Evolutionary conservation across 2,888 invertebrate species (phyloP).

Genomic region (Neria commutata): DNA sequence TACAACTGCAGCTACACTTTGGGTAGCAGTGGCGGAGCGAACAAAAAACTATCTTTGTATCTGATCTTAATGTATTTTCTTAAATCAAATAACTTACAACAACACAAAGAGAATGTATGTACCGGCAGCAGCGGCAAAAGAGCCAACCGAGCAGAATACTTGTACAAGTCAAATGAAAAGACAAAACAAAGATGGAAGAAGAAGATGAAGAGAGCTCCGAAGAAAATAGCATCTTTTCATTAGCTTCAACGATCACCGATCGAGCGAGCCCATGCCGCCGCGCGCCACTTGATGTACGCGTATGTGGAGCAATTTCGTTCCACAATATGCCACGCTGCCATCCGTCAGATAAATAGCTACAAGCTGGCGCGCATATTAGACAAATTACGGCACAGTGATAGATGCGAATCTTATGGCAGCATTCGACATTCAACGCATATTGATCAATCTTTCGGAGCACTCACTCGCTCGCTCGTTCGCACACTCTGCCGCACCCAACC

Average conservation of each 20-base stretch:
- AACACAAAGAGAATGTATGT: not conserved
- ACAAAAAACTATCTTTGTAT: slow-evolving; percentile 48
- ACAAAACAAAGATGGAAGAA: too few relatives aligned
- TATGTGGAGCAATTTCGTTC: not conserved
- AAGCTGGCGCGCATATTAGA: slow-evolving; percentile 9
- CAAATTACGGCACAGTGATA: slow-evolving; percentile 20
- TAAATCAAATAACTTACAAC: not conserved
- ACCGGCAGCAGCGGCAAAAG: too few relatives aligned
- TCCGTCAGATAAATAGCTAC: not conserved
- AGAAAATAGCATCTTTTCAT: slow-evolving; percentile 14
- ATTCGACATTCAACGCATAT: slow-evolving; percentile 3
- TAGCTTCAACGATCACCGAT: not conserved
- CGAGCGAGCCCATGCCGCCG: not conserved
- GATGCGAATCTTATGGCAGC: slow-evolving; percentile 8
- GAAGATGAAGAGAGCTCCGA: not conserved
- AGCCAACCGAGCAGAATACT: too few relatives aligned
- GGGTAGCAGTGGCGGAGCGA: slow-evolving; percentile 29
- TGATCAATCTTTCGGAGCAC: slow-evolving; percentile 7
- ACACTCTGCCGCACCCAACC: too few relatives aligned
- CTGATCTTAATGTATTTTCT: slow-evolving; percentile 51
- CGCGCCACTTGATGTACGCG: not conserved
- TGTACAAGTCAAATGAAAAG: not conserved
- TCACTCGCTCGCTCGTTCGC: not conserved
- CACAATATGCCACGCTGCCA: not conserved
- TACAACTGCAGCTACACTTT: slow-evolving; percentile 34